Percentiles rank a stretch among this genome's conserved stretches.
These are phyloP conservation scores for Ceyx erithaca DNA, from an alignment of 2,797 vertebrate species.

Conservation along the genomic window DNA sequence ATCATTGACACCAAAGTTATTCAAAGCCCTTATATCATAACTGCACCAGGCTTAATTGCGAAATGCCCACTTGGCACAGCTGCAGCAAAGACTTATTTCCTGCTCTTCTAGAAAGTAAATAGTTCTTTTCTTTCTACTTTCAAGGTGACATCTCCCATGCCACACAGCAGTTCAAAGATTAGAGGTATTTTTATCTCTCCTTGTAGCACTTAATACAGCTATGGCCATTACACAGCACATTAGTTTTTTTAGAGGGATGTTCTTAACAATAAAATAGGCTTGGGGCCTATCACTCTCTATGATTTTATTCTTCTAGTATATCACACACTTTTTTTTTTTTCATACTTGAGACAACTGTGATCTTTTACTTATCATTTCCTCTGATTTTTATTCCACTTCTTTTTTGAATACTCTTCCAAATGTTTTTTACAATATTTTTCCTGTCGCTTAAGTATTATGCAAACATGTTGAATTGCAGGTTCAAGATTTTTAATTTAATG, in stretches of 20 bases:
- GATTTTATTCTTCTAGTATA: constrained; percentile 47
- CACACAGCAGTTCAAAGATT: constrained; percentile 34
- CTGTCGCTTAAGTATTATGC: neutral
- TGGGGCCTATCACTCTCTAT: constrained; percentile 20
- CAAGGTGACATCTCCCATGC: constrained; percentile 65
- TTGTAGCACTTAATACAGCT: constrained; percentile 35
- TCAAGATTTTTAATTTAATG: neutral
- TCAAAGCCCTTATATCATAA: neutral
- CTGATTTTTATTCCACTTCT: neutral
- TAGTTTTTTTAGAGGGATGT: constrained; percentile 56
- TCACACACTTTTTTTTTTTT: neutral
- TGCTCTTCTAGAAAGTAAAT: constrained; percentile 14
- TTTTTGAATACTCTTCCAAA: neutral
- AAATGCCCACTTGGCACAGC: neutral
- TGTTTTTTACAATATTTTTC: neutral
- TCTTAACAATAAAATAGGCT: constrained; percentile 47
- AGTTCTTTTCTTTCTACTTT: constrained; percentile 34
- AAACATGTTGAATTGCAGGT: neutral
- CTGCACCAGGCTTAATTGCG: neutral
- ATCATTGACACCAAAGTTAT: neutral
- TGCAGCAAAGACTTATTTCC: neutral
- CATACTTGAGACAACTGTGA: neutral
- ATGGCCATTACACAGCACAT: constrained; percentile 66
- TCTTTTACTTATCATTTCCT: neutral
- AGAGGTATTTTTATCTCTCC: constrained; percentile 60